Percentiles rank a stretch among this genome's conserved stretches.
Evolutionary conservation across 2,888 invertebrate genomes (phyloP).

Genomic region (Nomada lathburiana): DNA sequence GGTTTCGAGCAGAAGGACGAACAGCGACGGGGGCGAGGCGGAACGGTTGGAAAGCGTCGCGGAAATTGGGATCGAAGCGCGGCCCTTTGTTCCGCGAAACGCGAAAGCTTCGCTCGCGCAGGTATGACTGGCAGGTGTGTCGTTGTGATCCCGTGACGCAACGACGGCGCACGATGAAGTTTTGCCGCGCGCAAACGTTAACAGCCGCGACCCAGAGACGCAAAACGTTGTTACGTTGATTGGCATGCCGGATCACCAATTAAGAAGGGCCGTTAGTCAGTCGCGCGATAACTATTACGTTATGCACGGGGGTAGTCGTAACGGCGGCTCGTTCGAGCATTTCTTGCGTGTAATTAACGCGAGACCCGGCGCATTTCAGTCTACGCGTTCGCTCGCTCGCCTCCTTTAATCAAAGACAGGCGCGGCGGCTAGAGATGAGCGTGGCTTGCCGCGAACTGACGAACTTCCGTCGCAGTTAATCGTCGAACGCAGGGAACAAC

Average conservation of each 20-base stretch:
- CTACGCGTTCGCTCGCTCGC: neutral
- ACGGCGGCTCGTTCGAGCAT: neutral
- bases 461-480: no score
- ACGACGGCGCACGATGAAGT: neutral
- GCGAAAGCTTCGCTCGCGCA: no score
- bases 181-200: neutral
- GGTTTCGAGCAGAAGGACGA: neutral
- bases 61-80: neutral
- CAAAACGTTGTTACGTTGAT: neutral
- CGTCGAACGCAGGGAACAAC: no score
- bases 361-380: neutral
- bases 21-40: no score
- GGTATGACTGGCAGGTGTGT: neutral
- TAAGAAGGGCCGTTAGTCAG: neutral
- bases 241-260: neutral
- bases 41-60: no score
- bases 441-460: no score
- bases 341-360: conserved; percentile 21
- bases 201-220: neutral
- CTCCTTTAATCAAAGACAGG: conserved; percentile 20
- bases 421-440: no score
- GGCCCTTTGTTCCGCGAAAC: neutral
- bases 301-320: neutral
- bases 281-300: conserved; percentile 13
- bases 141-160: neutral